Evolutionary conservation across 1,140 invertebrate species (phyloP), one percentile per base, ranked within the genome.

Genomic region (Heterodera schachtii): DNA sequence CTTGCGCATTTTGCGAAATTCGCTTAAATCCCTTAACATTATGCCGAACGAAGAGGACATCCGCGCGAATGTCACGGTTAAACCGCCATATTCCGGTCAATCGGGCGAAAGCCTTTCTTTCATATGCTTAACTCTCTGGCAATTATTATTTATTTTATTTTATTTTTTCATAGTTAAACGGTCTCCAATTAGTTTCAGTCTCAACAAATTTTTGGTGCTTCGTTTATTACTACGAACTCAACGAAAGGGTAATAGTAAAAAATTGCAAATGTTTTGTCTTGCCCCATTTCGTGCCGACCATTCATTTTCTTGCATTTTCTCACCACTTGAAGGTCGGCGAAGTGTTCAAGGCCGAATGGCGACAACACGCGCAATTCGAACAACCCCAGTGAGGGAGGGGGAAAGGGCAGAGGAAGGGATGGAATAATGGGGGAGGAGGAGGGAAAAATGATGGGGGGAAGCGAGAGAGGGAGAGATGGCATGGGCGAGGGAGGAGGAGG

Each of bases 141-240:
- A n/a, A n/a, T n/a, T n/a, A n/a, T n/a, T n/a, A n/a, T n/a, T n/a
- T n/a, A 71, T 7, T 7, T 5, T 41, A 71, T 46, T 41, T 16
- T 16, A 64, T 19, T 64, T 11, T 6, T 52, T 11, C 6, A 52
- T 16, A 64, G 1, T 1, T 16, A 41, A 71, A 41, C 21, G 13
- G 44, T 69, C 3, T 2, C 69, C 31, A 11, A 41, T 2, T 43
- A 11, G 4, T 71, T 69, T 78, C n/a, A 78, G 76, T 11, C 11
- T 21, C 21, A 21, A 69, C 76, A 46, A 78, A 60, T 41, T 78
- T 41, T 78, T 78, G 76, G 76, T 78, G 76, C 44, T 66, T 78
- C 21, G 76, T 78, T 9, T 78, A 78, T n/a, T 78, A 78, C 46
- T 78, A 78, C 69, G 76, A 78, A 21, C 64, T 78, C 21, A 78